Conservation (phyloP, 2,797 vertebrate genomes). For the Capromys pilorides region DNA sequence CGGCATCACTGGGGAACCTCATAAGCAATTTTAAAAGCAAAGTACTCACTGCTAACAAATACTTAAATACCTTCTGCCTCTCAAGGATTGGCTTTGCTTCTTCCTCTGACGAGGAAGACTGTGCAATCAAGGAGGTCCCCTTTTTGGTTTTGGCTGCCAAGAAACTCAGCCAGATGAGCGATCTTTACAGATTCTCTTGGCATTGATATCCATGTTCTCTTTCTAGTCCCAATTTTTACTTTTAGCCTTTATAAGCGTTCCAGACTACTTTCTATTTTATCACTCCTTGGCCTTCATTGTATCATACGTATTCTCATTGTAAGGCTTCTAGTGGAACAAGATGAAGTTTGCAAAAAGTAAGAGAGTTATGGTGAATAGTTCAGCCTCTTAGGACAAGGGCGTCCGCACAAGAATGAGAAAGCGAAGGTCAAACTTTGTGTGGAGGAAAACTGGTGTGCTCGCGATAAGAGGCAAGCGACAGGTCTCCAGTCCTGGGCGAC, state of each 20-base stretch:
- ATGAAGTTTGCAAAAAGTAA: not conserved
- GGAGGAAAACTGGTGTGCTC: not conserved
- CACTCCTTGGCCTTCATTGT: not conserved
- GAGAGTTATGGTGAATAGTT: not conserved
- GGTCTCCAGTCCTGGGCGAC: not conserved
- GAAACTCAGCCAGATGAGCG: not conserved
- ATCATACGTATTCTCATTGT: not conserved
- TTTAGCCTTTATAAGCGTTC: not conserved
- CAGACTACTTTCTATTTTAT: conserved; percentile 23
- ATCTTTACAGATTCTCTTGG: conserved; percentile 32
- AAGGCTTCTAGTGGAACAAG: conserved; percentile 10
- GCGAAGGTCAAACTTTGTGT: not conserved
- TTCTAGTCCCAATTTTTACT: not conserved
- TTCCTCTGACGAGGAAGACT: not conserved
- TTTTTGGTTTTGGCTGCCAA: conserved; percentile 5
- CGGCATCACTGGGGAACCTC: not conserved
- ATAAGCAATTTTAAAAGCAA: not conserved
- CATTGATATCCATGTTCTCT: conserved; percentile 29
- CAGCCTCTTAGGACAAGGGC: not conserved
- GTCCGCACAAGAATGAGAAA: not conserved
- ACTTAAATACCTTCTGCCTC: conserved; percentile 16
- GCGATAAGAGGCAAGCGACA: fast-evolving
- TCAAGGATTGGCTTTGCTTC: not conserved
- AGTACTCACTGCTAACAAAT: conserved; percentile 12
- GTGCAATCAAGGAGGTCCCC: not conserved